Conservation (phyloP, 2,113 vertebrate species). For the Indicator indicator region DNA sequence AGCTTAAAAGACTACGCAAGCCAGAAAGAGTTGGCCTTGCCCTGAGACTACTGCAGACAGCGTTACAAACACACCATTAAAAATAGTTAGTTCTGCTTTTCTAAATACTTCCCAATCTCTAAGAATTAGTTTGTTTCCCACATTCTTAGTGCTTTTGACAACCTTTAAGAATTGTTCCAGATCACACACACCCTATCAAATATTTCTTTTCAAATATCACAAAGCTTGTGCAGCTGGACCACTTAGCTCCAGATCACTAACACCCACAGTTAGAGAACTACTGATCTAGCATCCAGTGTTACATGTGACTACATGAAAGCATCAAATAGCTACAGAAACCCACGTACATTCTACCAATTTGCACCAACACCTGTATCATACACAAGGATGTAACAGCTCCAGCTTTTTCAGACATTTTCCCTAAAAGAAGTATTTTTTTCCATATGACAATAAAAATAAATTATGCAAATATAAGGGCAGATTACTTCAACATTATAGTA, state of each 20-base stretch:
- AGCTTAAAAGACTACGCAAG: background rate
- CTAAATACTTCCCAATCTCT: background rate
- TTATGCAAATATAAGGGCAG: background rate
- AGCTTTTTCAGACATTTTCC: background rate
- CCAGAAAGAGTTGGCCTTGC: background rate
- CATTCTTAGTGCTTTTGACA: background rate
- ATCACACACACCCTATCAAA: fast-evolving
- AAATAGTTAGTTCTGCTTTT: fast-evolving
- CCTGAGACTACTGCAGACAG: background rate
- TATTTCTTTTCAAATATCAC: background rate
- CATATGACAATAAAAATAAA: background rate
- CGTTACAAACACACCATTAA: background rate
- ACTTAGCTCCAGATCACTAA: no score
- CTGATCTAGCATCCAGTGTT: no score
- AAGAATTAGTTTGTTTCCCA: background rate
- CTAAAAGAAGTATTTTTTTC: fast-evolving
- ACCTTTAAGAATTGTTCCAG: fast-evolving
- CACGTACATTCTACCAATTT: fast-evolving
- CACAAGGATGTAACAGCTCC: background rate
- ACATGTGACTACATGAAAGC: fast-evolving
- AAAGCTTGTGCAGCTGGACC: background rate
- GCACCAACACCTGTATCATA: background rate
- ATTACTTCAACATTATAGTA: background rate
- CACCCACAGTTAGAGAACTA: background rate
- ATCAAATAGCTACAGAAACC: background rate